A percentile compares a stretch with the other conserved stretches of the same genome.
Conservation (phyloP, 2,113 vertebrate species). For the Gallinago jamesoni region DNA sequence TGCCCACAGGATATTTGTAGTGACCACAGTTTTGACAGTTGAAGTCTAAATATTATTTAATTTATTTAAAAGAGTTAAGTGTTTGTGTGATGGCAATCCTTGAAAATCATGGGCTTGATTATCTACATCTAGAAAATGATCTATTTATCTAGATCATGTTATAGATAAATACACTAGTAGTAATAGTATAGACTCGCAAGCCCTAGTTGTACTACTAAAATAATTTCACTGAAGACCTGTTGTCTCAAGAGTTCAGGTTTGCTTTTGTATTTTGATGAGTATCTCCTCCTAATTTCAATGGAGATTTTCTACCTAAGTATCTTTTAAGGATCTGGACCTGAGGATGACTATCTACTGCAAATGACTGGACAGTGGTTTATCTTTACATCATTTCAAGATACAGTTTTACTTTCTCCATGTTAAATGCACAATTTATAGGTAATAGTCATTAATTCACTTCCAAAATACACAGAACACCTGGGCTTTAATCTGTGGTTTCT, state of each 20-base stretch:
- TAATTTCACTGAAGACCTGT: not conserved
- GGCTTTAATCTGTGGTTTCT: not conserved
- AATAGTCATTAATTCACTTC: not conserved
- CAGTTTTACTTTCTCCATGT: not conserved
- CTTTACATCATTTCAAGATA: not conserved
- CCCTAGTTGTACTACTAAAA: not conserved
- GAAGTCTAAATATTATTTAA: not conserved
- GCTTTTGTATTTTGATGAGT: not conserved
- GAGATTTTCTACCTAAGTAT: not conserved
- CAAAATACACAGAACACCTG: not conserved
- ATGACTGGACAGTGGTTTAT: not conserved
- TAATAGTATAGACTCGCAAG: not conserved
- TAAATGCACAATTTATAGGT: not conserved
- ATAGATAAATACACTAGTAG: not conserved
- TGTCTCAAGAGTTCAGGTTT: not conserved
- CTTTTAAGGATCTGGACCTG: not conserved
- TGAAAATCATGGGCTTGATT: not conserved
- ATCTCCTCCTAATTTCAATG: not conserved
- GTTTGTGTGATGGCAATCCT: not conserved
- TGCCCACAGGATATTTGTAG: not conserved
- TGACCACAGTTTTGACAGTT: not conserved
- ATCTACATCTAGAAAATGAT: not conserved
- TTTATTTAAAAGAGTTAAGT: not conserved
- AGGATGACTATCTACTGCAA: not conserved
- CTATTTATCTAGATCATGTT: not conserved